phyloP scores from a whole-genome alignment of 2,113 vertebrate genomes.

The Felis chaus region DNA sequence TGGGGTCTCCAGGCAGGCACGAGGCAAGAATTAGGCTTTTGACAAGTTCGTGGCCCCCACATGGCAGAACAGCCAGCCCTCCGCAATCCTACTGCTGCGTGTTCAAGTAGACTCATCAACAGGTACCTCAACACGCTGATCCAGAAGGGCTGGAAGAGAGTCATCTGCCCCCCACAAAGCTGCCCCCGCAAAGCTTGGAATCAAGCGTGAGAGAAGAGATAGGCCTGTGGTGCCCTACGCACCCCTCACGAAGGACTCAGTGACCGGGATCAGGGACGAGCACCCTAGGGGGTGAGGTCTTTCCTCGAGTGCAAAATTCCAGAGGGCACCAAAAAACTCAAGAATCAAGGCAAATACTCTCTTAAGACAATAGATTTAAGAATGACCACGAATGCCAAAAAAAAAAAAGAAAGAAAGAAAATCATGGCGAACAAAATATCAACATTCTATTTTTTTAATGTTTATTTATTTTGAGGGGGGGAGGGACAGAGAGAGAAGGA shows the following conservation, averaged over 20 bases:
- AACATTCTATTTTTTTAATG: not conserved
- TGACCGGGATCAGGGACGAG: not conserved
- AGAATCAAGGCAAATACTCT: not conserved
- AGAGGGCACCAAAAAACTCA: not conserved
- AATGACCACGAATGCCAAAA: not conserved
- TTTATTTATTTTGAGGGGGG: too few relatives aligned
- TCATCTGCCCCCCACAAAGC: not conserved
- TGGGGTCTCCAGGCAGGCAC: not conserved
- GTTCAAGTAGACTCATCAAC: not conserved
- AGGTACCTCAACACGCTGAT: not conserved
- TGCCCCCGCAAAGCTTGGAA: not conserved
- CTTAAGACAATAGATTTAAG: not conserved
- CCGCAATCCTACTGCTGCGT: rapidly evolving
- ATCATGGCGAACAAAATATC: not conserved
- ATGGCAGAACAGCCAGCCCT: too few relatives aligned
- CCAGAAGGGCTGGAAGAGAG: not conserved
- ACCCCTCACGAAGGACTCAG: not conserved
- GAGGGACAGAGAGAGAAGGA: too few relatives aligned
- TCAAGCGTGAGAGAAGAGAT: rapidly evolving
- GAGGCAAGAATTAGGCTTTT: not conserved
- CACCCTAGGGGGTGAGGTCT: not conserved
- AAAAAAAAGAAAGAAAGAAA: not conserved
- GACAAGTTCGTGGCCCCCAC: not conserved
- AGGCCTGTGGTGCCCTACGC: rapidly evolving
- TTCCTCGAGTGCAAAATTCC: not conserved